phyloP scores from a whole-genome alignment of 2,113 vertebrate species.

The Lichenostomus cassidix region DNA sequence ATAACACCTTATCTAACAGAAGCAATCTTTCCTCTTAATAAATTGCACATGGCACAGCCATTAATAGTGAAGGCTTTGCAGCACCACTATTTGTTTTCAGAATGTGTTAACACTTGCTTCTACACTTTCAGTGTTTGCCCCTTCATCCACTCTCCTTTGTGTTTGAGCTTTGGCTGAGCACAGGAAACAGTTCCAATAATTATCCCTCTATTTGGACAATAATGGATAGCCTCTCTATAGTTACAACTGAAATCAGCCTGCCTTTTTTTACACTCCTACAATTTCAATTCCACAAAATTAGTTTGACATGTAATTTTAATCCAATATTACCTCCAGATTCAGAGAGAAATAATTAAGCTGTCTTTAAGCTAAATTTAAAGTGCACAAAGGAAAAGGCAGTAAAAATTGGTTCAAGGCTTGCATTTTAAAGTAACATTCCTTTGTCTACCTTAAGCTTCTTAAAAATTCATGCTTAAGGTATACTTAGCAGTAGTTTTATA shows the following conservation, averaged over 20 bases:
- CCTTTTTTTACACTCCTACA: background rate
- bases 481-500: constrained; percentile 11
- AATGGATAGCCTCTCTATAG: background rate
- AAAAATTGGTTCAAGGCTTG: background rate
- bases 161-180: background rate
- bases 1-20: constrained; percentile 47
- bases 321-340: background rate
- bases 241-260: background rate
- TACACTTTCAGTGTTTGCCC: constrained; percentile 35
- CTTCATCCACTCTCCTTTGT: background rate
- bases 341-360: constrained; percentile 25
- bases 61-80: constrained; percentile 26
- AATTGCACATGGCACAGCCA: background rate
- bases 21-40: constrained; percentile 36
- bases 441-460: background rate
- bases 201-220: constrained; percentile 19
- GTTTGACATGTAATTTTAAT: background rate
- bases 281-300: background rate
- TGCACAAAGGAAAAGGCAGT: background rate
- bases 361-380: constrained; percentile 37
- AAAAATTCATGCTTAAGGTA: constrained; percentile 29
- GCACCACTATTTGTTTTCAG: constrained; percentile 51
- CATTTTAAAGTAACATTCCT: background rate
- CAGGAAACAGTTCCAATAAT: constrained; percentile 31
- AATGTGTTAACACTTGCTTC: constrained; percentile 24